phyloP scores from a whole-genome alignment of 2,888 invertebrate genomes.

The Hecatera dysodea region DNA sequence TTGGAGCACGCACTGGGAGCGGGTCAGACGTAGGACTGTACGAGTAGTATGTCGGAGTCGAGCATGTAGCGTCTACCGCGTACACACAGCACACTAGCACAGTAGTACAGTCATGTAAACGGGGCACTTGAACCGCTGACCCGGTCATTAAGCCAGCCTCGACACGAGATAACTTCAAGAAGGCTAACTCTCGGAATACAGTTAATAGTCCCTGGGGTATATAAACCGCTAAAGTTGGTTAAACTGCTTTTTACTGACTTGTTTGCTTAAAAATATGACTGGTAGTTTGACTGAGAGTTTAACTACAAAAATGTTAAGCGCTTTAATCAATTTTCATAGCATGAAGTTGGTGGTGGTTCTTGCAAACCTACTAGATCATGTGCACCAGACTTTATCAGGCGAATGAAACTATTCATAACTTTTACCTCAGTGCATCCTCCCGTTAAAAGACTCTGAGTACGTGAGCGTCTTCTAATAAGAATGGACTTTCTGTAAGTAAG shows the following conservation, averaged over 20 bases:
- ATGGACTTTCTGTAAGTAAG: slow-evolving; percentile 31
- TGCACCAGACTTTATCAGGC: not conserved
- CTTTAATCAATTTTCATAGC: not conserved
- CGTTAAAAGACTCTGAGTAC: not conserved
- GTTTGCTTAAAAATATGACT: not conserved
- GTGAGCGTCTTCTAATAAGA: slow-evolving; percentile 19
- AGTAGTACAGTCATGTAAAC: slow-evolving; percentile 22
- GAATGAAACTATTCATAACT: not conserved
- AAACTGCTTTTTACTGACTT: not conserved
- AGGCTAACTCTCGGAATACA: slow-evolving; percentile 12
- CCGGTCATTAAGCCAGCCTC: slow-evolving; percentile 43
- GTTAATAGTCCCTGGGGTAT: not conserved
- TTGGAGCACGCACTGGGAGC: slow-evolving; percentile 24
- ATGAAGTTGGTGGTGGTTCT: not conserved
- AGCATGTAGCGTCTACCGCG: slow-evolving; percentile 10
- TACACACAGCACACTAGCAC: slow-evolving; percentile 25
- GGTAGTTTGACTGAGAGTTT: not conserved
- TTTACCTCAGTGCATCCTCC: not conserved
- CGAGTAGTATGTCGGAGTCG: not conserved
- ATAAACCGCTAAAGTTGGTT: slow-evolving; percentile 15
- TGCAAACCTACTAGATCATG: not conserved
- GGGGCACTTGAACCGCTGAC: slow-evolving; percentile 41
- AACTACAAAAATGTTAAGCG: not conserved
- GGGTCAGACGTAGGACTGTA: not conserved
- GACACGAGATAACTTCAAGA: slow-evolving; percentile 13